Conservation (phyloP, 1,140 invertebrate species). For the Neodiprion fabricii region DNA sequence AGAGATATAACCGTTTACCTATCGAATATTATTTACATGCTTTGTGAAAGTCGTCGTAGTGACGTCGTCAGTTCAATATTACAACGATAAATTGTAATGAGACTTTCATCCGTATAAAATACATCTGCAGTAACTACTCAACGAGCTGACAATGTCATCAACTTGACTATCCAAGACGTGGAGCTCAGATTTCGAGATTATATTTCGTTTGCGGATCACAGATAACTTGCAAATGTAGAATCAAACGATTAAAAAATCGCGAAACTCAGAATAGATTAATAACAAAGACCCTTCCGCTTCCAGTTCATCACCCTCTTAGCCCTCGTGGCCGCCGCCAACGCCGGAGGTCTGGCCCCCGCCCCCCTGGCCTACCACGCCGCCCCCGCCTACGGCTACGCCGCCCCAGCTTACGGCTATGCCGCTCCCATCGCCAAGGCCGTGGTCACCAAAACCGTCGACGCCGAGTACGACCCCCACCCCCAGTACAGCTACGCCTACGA, state of each 20-base stretch:
- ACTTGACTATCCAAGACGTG: no score
- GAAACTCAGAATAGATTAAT: no score
- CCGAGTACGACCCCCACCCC: slow-evolving; percentile 42
- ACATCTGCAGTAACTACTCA: no score
- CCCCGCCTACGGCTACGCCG: slow-evolving; percentile 23
- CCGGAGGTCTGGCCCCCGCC: slow-evolving; percentile 38
- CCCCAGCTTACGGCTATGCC: slow-evolving; percentile 24
- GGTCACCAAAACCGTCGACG: slow-evolving; percentile 47
- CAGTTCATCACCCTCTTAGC: slow-evolving; percentile 56
- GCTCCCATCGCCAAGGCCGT: slow-evolving; percentile 39
- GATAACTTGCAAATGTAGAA: neutral
- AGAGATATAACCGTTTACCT: no score
- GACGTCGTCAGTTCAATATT: no score
- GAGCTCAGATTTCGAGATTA: no score
- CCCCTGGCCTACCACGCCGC: slow-evolving; percentile 22
- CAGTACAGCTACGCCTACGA: slow-evolving; percentile 56
- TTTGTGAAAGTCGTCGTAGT: no score
- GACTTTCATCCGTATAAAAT: no score
- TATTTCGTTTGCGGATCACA: neutral
- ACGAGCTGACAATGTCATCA: no score
- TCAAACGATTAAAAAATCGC: no score
- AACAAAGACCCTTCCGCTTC: slow-evolving; percentile 25
- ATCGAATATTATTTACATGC: no score
- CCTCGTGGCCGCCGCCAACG: slow-evolving; percentile 52
- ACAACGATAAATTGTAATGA: no score